Evolutionary conservation across 2,113 vertebrate genomes (phyloP).

Genomic region (Cercocebus atys): DNA sequence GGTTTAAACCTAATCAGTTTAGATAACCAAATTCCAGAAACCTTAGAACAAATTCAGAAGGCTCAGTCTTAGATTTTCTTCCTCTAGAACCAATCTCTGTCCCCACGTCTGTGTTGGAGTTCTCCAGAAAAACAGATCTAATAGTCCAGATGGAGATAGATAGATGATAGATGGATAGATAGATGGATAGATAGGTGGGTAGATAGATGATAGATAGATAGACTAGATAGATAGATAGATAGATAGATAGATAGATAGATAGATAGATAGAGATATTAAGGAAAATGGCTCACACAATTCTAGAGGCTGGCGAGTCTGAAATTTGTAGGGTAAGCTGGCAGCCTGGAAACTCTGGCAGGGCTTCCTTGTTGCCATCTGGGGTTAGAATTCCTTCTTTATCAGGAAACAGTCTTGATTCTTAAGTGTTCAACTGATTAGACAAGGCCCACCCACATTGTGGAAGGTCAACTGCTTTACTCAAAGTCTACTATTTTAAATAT

Average conservation of each 20-base stretch:
- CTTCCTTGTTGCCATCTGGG: background rate
- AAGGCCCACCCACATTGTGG: background rate
- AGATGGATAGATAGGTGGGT: too few relatives aligned
- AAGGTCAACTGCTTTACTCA: background rate
- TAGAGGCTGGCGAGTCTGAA: background rate
- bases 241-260: fast-evolving
- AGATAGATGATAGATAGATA: background rate
- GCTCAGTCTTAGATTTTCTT: background rate
- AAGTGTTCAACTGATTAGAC: background rate
- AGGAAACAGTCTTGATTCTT: background rate
- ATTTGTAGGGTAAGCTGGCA: fast-evolving
- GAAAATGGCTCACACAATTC: background rate
- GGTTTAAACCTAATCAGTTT: background rate
- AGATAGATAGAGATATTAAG: fast-evolving
- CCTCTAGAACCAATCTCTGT: background rate
- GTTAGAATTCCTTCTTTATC: background rate
- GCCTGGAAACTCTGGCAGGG: background rate
- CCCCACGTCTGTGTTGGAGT: background rate
- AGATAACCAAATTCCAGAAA: background rate
- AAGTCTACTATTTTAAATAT: background rate
- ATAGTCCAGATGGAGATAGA: background rate
- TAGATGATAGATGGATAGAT: background rate
- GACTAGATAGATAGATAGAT: background rate
- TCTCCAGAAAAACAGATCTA: background rate
- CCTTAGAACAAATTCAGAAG: background rate